Conservation (phyloP, 1,140 invertebrate genomes). For the Drosophila erecta region DNA sequence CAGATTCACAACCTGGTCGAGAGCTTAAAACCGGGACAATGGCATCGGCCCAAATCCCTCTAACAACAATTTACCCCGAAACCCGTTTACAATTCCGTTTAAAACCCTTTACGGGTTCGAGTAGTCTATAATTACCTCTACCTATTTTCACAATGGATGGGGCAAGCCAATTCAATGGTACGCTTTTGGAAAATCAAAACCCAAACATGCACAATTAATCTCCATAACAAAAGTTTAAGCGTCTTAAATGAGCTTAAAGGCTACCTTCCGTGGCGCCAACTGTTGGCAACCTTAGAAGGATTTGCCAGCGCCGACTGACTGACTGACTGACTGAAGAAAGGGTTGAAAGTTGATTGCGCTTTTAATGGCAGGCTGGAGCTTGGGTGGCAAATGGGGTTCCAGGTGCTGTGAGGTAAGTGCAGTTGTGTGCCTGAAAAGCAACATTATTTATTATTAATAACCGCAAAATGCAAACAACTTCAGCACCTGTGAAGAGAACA, state of each 20-base stretch:
- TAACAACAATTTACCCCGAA: slow-evolving; percentile 25
- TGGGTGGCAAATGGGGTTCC: background rate
- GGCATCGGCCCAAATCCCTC: slow-evolving; percentile 22
- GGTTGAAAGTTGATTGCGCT: slow-evolving; percentile 74
- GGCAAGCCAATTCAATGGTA: background rate
- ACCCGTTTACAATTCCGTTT: slow-evolving; percentile 33
- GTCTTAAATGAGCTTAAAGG: slow-evolving; percentile 76
- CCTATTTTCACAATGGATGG: slow-evolving; percentile 45
- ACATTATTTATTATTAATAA: slow-evolving; percentile 81
- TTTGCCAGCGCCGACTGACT: slow-evolving; percentile 20
- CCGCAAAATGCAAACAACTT: slow-evolving; percentile 80
- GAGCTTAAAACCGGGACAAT: slow-evolving; percentile 20
- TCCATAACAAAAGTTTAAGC: slow-evolving; percentile 75
- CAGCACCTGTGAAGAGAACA: slow-evolving; percentile 43
- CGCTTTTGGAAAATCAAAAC: slow-evolving; percentile 35
- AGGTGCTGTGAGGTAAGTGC: slow-evolving; percentile 35
- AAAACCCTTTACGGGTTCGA: slow-evolving; percentile 41
- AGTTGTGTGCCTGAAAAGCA: slow-evolving; percentile 68
- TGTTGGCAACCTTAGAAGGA: slow-evolving; percentile 57
- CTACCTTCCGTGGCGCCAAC: slow-evolving; percentile 16
- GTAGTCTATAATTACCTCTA: slow-evolving; percentile 69
- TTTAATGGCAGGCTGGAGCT: slow-evolving; percentile 50
- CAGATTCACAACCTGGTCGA: slow-evolving; percentile 35
- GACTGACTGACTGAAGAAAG: slow-evolving; percentile 29
- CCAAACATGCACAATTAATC: slow-evolving; percentile 70